Base-by-base conservation (phyloP, 30 jellyfish, hydroid and myxozoan species). In the Sanderia malayensis region DNA sequence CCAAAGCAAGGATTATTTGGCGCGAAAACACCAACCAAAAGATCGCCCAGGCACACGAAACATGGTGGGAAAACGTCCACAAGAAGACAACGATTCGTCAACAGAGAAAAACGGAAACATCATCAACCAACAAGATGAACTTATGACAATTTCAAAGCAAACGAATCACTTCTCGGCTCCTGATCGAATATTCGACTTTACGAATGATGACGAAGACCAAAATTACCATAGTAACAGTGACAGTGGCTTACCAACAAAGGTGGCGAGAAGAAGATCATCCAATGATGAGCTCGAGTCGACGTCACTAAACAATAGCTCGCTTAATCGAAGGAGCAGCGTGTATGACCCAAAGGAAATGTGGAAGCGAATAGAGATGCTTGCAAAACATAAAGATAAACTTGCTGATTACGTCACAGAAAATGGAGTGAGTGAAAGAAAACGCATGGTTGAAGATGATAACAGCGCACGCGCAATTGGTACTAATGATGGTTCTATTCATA, bases 331-430 rank as follows among this genome's bases (percentile, higher is more conserved):
- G 6, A 37, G 13, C 52, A 37, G 52, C 52, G 52, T 4, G 52
- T 4, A 4, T 4, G 52, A 4, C 10, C 52, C 52, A 37, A 37
- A 4, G 52, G 6, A 6, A 37, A 6, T 6, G 10, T 37, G 6
- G 6, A 13, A 13, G 10, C 52, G 52, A 4, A 37, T 13, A 37
- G 13, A 37, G 10, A 73, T 74, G 24, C 74, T 73, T 33, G 55
- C 55, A 20, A 74, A 73, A 22, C 84, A 74, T 20, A 74, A 73
- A 44, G 47, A 29, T 4, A 47, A 58, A 3, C 55, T 26, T 30
- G 57, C 13, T 33, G 46, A 74, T 11, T 24, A 74, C 11, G 73
- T 53, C 46, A 23, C 31, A 44, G 57, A 34, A 17, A 74, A 73
- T 1, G 22, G 21, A 32, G 21, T 3, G 31, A 19, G 24, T 46